A percentile compares a stretch with the other conserved stretches of the same genome.
phyloP scores from a whole-genome alignment of 1,140 invertebrate genomes.

The Rhyacophila brunnea region DNA sequence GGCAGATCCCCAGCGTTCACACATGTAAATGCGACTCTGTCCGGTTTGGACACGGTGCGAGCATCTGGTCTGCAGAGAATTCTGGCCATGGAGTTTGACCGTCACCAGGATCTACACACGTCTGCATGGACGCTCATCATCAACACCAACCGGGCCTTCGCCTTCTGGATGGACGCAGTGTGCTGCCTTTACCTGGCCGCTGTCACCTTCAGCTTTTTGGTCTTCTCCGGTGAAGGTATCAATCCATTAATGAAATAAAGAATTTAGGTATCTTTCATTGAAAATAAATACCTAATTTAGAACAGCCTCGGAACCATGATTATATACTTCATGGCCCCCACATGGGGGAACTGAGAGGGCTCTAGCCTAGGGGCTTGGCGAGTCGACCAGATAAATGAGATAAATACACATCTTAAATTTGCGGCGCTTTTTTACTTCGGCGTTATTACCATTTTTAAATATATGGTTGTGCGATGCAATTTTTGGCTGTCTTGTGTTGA shows the following conservation, averaged over 20 bases:
- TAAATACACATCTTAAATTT: too few relatives aligned
- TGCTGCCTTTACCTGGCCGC: constrained; percentile 65
- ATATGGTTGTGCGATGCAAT: too few relatives aligned
- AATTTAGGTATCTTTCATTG: too few relatives aligned
- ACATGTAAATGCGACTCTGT: constrained; percentile 75
- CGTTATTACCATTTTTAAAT: too few relatives aligned
- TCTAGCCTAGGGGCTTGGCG: too few relatives aligned
- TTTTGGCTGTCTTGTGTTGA: too few relatives aligned
- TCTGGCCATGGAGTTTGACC: constrained; percentile 64
- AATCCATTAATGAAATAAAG: background rate
- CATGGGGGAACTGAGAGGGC: too few relatives aligned
- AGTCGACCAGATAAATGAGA: too few relatives aligned
- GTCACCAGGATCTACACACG: constrained; percentile 70
- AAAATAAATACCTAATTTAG: too few relatives aligned
- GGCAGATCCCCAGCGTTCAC: constrained; percentile 81
- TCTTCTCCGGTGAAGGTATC: constrained; percentile 45
- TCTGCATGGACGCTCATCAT: constrained; percentile 69
- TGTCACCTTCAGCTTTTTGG: constrained; percentile 59
- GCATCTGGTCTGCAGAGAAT: constrained; percentile 62
- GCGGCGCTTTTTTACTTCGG: too few relatives aligned
- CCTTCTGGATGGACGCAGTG: constrained; percentile 62
- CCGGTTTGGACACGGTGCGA: constrained; percentile 80
- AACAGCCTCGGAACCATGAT: too few relatives aligned
- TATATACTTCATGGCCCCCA: too few relatives aligned
- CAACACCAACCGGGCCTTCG: constrained; percentile 63